Conservation (phyloP, 2,888 invertebrate genomes). For the Metopia argyrocephala region DNA sequence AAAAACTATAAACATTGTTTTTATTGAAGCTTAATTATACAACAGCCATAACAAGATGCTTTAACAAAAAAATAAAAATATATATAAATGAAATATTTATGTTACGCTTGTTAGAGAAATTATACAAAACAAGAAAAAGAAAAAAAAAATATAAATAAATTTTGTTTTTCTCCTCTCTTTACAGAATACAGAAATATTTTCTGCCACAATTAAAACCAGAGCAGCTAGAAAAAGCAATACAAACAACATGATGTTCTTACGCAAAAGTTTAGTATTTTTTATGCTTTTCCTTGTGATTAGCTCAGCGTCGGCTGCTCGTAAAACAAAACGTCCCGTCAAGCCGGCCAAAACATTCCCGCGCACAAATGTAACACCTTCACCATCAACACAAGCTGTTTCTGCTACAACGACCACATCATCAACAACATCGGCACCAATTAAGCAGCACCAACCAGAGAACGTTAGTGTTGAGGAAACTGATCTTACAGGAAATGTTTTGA, state of each 20-base stretch:
- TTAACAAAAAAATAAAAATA: too few relatives aligned
- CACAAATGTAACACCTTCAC: slow-evolving; percentile 75
- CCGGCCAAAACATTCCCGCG: slow-evolving; percentile 77
- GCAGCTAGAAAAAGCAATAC: slow-evolving; percentile 1
- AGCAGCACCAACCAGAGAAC: slow-evolving; percentile 56
- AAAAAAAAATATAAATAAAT: background rate
- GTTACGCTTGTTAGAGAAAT: too few relatives aligned
- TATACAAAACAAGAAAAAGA: background rate
- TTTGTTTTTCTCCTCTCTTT: background rate
- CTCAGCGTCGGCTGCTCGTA: slow-evolving; percentile 75
- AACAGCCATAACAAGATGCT: too few relatives aligned
- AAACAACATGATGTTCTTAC: slow-evolving; percentile 72
- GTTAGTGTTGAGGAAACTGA: slow-evolving; percentile 67
- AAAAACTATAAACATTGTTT: too few relatives aligned
- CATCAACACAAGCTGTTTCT: slow-evolving; percentile 48
- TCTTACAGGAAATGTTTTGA: slow-evolving; percentile 64
- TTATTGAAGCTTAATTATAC: too few relatives aligned
- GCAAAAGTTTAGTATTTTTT: slow-evolving; percentile 73
- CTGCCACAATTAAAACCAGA: background rate
- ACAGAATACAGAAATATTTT: slow-evolving; percentile 24
- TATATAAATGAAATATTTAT: too few relatives aligned
- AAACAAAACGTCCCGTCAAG: slow-evolving; percentile 76
- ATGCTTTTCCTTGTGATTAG: slow-evolving; percentile 75
- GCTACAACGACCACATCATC: slow-evolving; percentile 57
- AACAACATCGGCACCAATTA: slow-evolving; percentile 37